Percentiles rank a stretch among this genome's conserved stretches.
Conservation (phyloP, 2,797 vertebrate genomes). For the Rhinogobio ventralis region DNA sequence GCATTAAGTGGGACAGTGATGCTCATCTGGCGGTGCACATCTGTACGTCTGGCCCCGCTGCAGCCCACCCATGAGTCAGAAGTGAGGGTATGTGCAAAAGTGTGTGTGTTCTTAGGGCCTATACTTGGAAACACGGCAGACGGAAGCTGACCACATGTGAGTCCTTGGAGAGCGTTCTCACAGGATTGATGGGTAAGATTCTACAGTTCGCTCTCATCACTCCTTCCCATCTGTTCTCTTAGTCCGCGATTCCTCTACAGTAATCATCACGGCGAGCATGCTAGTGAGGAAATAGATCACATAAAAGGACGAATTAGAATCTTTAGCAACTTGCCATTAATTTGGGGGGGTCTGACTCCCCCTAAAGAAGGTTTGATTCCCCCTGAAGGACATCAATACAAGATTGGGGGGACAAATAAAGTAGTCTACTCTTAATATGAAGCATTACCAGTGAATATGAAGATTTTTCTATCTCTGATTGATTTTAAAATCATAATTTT, state of each 20-base stretch:
- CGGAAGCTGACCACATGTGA: conserved; percentile 48
- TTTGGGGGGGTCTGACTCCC: not conserved
- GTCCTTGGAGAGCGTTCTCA: conserved; percentile 51
- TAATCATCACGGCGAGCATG: conserved; percentile 9
- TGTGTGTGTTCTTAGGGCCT: conserved; percentile 44
- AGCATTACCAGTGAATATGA: too few relatives aligned
- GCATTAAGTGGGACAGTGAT: conserved; percentile 37
- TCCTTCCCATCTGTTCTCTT: conserved; percentile 58
- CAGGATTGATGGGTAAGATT: conserved; percentile 42
- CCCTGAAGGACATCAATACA: too few relatives aligned
- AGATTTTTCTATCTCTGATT: too few relatives aligned
- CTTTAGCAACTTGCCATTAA: not conserved
- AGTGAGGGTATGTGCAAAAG: conserved; percentile 46
- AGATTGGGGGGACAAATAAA: too few relatives aligned
- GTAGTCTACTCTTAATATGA: too few relatives aligned
- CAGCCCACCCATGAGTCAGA: conserved; percentile 36
- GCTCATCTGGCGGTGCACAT: conserved; percentile 43
- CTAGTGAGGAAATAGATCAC: not conserved
- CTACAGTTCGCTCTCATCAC: conserved; percentile 45
- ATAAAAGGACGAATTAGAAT: not conserved
- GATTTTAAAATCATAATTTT: too few relatives aligned
- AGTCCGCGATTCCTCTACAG: conserved; percentile 25
- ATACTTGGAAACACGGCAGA: conserved; percentile 54
- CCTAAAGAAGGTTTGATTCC: too few relatives aligned
- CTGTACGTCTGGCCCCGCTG: conserved; percentile 36